Percentiles rank a stretch among this genome's conserved stretches.
phyloP scores from a whole-genome alignment of 1,140 invertebrate genomes.

The Oscheius sp. region DNA sequence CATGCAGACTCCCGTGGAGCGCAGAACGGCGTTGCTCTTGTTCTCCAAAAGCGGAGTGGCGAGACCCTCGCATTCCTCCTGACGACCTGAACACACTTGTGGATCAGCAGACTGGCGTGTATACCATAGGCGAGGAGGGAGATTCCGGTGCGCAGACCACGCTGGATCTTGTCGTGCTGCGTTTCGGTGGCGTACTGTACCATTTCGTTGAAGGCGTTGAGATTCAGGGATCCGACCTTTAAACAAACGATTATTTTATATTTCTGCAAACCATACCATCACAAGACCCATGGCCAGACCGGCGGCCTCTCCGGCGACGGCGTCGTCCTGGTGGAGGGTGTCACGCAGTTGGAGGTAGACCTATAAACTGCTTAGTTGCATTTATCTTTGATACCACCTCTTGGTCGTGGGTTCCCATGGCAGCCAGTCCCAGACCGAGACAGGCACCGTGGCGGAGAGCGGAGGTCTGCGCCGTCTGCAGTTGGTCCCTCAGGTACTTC shows the following conservation, averaged over 20 bases:
- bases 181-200: constrained; percentile 78
- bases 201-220: constrained; percentile 49
- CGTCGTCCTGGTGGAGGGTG: constrained; percentile 96
- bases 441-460: constrained; percentile 94
- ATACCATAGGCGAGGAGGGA: constrained; percentile 86
- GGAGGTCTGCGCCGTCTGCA: constrained; percentile 45
- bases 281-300: constrained; percentile 97
- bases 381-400: constrained; percentile 64
- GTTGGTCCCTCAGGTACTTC: constrained; percentile 52
- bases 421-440: constrained; percentile 89
- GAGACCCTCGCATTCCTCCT: constrained; percentile 86
- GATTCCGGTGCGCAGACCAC: constrained; percentile 84
- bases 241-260: too few relatives aligned
- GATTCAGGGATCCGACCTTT: constrained; percentile 70
- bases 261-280: too few relatives aligned
- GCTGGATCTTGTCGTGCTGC: constrained; percentile 95
- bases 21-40: constrained; percentile 74
- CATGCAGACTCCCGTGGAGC: constrained; percentile 93
- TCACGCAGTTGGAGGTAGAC: constrained; percentile 94
- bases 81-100: constrained; percentile 33
- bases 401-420: constrained; percentile 87
- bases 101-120: not conserved
- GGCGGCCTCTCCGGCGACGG: constrained; percentile 92
- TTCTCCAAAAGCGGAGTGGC: constrained; percentile 73
- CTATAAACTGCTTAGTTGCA: constrained; percentile 3